Evolutionary conservation across 2,113 vertebrate genomes (phyloP).

Genomic region (Athene noctua): DNA sequence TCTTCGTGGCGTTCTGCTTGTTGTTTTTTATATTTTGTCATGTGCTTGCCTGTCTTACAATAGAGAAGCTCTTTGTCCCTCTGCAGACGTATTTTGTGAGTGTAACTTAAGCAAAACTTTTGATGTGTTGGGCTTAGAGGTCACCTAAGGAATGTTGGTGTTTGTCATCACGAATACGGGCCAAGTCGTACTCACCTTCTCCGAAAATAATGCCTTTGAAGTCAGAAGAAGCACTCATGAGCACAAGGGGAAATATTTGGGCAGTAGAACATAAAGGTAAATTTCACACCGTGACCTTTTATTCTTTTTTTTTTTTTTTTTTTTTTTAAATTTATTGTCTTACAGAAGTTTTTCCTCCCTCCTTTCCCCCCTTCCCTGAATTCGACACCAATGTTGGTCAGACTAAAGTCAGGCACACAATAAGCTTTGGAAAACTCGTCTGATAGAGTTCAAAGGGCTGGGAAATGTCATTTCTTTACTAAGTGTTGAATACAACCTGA

Average conservation of each 20-base stretch:
- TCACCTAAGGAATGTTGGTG: neutral
- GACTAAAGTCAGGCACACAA: neutral
- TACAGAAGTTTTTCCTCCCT: neutral
- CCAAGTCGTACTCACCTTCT: neutral
- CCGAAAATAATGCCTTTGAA: neutral
- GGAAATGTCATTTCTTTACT: neutral
- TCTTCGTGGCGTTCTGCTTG: neutral
- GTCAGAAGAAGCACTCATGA: neutral
- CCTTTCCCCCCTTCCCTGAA: neutral
- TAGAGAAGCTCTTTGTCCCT: neutral
- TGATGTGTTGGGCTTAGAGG: neutral
- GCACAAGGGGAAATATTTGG: neutral
- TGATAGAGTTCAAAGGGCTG: neutral
- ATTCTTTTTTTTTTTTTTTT: neutral
- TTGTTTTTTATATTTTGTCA: slow-evolving; percentile 4
- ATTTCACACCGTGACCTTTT: neutral
- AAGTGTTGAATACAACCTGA: neutral
- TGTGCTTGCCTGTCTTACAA: neutral
- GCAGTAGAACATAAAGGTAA: neutral
- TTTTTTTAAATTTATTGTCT: neutral
- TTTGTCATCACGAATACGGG: neutral
- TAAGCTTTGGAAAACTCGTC: neutral
- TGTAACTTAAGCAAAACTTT: slow-evolving; percentile 39
- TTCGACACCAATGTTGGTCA: neutral
- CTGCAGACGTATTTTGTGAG: neutral